phyloP scores from a whole-genome alignment of 2,113 vertebrate species.

The Labrus mixtus region DNA sequence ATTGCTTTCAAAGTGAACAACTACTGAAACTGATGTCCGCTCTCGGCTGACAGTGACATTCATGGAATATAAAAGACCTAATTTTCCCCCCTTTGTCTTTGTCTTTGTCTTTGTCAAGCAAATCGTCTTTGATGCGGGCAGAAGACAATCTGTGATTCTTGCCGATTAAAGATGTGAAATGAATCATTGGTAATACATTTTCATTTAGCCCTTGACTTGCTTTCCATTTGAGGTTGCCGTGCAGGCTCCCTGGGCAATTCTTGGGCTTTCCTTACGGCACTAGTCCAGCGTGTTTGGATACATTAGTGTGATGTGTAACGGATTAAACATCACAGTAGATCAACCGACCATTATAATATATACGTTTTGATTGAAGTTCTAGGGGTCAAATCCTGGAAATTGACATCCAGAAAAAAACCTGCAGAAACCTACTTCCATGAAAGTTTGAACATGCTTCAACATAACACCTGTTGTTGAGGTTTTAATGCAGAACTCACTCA shows the following conservation, averaged over 20 bases:
- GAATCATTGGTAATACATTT: constrained; percentile 49
- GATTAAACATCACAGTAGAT: background rate
- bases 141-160: constrained; percentile 40
- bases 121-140: constrained; percentile 40
- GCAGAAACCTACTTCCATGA: too few species aligned
- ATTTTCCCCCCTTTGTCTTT: constrained; percentile 48
- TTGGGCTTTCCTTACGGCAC: constrained; percentile 11
- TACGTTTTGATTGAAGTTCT: background rate
- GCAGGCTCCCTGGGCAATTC: constrained; percentile 10
- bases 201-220: constrained; percentile 48
- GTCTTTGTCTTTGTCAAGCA: constrained; percentile 17
- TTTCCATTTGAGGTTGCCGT: constrained; percentile 1
- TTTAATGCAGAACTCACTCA: too few species aligned
- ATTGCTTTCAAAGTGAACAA: constrained; percentile 38
- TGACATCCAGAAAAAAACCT: background rate
- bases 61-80: constrained; percentile 53
- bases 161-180: constrained; percentile 51
- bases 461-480: too few species aligned
- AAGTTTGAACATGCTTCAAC: too few species aligned
- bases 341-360: too few species aligned
- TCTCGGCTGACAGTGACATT: constrained; percentile 45
- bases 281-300: background rate
- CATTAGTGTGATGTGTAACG: background rate
- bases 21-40: constrained; percentile 18
- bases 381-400: background rate